Evolutionary conservation across 2,113 vertebrate species (phyloP).

Genomic region (rat (Rattus norvegicus)): GRCr8 NC_086021.1:171748001-171748500

Average conservation of each 20-base stretch:
- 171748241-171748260: not conserved
- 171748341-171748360: not conserved
- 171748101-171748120: slow-evolving; percentile 59
- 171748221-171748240: not conserved
- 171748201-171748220: slow-evolving; percentile 25
- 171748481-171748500: slow-evolving; percentile 34
- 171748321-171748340: slow-evolving; percentile 9
- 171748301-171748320: slow-evolving; percentile 33
- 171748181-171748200: slow-evolving; percentile 42
- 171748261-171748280: not conserved
- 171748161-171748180: slow-evolving; percentile 64
- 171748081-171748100: slow-evolving; percentile 52
- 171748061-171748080: slow-evolving; percentile 32
- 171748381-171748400: slow-evolving; percentile 1
- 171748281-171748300: not conserved
- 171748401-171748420: slow-evolving; percentile 17
- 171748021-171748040: slow-evolving; percentile 52
- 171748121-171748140: slow-evolving; percentile 40
- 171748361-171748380: not conserved
- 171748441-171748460: slow-evolving; percentile 66
- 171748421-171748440: slow-evolving; percentile 37
- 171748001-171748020: slow-evolving; percentile 57
- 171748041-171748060: slow-evolving; percentile 49
- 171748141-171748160: slow-evolving; percentile 63
- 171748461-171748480: slow-evolving; percentile 55